Percentiles rank a stretch among this genome's conserved stretches.
These are phyloP conservation scores for Tauraco erythrolophus DNA, from an alignment of 2,113 vertebrate species.

Conservation along the genomic window DNA sequence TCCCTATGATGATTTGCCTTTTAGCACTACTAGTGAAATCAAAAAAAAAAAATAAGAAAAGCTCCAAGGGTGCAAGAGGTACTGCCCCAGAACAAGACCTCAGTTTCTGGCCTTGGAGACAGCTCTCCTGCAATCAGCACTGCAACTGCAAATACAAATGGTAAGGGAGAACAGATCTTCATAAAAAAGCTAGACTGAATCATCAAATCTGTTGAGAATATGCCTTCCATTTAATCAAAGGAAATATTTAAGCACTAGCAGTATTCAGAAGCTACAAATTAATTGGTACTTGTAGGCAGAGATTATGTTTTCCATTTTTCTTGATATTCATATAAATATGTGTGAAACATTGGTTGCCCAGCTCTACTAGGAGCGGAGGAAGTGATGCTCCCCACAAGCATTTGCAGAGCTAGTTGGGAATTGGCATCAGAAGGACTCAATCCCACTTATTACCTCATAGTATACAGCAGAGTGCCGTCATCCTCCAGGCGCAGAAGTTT, in stretches of 20 bases:
- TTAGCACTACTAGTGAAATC: neutral
- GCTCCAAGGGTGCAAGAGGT: neutral
- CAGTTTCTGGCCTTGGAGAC: neutral
- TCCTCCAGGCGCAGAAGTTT: conserved; percentile 93
- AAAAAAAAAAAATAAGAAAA: neutral
- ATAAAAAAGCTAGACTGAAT: conserved; percentile 44
- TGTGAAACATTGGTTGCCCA: neutral
- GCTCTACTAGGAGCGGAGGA: neutral
- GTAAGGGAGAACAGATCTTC: neutral
- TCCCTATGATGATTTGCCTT: neutral
- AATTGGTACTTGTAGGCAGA: conserved; percentile 34
- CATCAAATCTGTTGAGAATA: conserved; percentile 57
- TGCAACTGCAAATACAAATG: conserved; percentile 26
- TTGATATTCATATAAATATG: neutral
- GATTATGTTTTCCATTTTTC: conserved; percentile 44
- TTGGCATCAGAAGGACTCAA: neutral
- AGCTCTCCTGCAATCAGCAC: neutral
- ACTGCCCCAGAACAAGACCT: conserved; percentile 7
- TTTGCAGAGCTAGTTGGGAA: neutral
- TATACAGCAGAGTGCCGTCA: conserved; percentile 94
- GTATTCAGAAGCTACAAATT: conserved; percentile 49
- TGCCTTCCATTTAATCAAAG: conserved; percentile 49
- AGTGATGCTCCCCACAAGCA: neutral
- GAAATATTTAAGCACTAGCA: conserved; percentile 51
- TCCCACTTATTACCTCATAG: conserved; percentile 87